phyloP scores from a whole-genome alignment of 2,888 invertebrate species.

The Rotaria socialis region DNA sequence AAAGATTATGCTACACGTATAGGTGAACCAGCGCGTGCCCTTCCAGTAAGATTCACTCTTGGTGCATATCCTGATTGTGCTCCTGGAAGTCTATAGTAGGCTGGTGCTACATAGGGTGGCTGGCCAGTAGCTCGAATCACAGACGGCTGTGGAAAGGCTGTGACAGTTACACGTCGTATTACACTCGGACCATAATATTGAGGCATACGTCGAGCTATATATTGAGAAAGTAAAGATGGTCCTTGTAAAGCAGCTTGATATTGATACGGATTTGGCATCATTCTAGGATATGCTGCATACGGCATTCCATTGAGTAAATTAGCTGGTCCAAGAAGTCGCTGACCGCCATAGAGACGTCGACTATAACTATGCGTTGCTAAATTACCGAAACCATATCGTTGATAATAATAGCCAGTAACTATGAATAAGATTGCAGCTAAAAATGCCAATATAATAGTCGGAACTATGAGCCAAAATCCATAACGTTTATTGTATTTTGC shows the following conservation, averaged over 20 bases:
- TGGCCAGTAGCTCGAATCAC: neutral
- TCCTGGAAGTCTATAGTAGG: neutral
- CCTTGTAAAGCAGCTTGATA: neutral
- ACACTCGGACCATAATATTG: neutral
- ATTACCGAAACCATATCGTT: neutral
- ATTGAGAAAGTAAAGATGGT: neutral
- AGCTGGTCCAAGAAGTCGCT: neutral
- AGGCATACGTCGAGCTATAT: neutral
- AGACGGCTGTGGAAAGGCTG: neutral
- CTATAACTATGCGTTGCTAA: neutral
- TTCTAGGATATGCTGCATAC: neutral
- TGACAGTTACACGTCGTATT: neutral
- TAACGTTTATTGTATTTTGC: neutral
- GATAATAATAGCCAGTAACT: neutral
- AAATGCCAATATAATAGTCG: neutral
- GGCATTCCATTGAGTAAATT: neutral
- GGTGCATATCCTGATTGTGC: neutral
- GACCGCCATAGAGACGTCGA: neutral
- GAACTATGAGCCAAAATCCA: neutral
- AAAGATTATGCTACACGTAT: neutral
- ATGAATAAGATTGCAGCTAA: neutral
- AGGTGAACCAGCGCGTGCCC: neutral
- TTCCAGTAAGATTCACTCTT: neutral
- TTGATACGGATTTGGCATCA: neutral
- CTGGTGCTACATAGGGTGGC: neutral